Evolutionary conservation across 2,113 vertebrate species (phyloP), one percentile per base, ranked within the genome.

Genomic region (Crocuta crocuta): DNA sequence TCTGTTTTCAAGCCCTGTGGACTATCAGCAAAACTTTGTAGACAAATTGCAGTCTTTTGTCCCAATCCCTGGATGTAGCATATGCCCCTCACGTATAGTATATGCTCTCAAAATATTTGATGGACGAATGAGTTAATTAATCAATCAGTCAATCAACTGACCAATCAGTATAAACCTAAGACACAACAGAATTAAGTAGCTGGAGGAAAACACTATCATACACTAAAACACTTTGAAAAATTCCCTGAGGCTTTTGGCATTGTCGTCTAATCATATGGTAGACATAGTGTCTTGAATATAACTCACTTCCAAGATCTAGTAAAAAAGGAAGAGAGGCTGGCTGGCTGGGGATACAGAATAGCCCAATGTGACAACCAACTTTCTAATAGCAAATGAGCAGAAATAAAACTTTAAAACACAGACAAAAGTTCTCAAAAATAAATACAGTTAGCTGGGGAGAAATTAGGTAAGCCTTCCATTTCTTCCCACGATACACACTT

Each of bases 1-100:
- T 92, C 63, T 93, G 73, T 95, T 97, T 87, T 39, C 90, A 96
- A 97, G 53, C 88, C 92, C 95, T 79, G 50, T 96, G 92, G 97
- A 91, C 76, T 16, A 76, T 94, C 92, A 96, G 89, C 55, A 48
- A 88, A 24, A 91, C 21, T 70, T 83, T 93, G 63, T 10, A 79
- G 55, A 96, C 82, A 96, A 78, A 61, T 61, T 9, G n/a, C 26
- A 9, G 15, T 17, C 53, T 95, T 82, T 82, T 63, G 48, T 63
- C 13, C n/a, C 24, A 58, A 4, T 31, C 15, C 28, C 16, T 39
- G 66, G 12, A 74, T 35, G 28, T 0, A 58, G 12, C 21, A 39
- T 31, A 78, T 79, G 21, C 0, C 8, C 9, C 66, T 89, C 21
- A 7, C 9, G 43, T 17, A 71, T 23, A 88, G 17, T 5, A 83